Conservation (phyloP, 35 echinoderm and acorn worm species). For the Ophiothrix spiculata region DNA sequence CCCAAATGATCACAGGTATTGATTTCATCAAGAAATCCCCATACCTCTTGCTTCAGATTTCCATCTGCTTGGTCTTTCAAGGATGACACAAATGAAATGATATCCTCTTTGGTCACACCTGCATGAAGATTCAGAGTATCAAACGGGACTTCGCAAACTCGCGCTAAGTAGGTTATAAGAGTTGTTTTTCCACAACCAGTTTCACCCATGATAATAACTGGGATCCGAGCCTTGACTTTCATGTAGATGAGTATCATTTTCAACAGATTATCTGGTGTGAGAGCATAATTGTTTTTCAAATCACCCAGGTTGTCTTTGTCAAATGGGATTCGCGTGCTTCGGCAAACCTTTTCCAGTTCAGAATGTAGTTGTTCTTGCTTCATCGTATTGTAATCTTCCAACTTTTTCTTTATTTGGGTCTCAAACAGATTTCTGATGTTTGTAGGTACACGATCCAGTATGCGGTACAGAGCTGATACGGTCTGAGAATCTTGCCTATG, state of each 20-base stretch:
- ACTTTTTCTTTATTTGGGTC: constrained; percentile 18
- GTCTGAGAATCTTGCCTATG: constrained; percentile 36
- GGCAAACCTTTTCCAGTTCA: constrained; percentile 9
- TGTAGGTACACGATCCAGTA: constrained; percentile 10
- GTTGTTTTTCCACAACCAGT: constrained; percentile 48
- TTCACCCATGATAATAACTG: constrained; percentile 49
- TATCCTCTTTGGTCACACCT: neutral
- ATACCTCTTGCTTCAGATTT: constrained; percentile 19
- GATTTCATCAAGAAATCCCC: constrained; percentile 46
- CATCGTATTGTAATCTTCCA: constrained; percentile 21
- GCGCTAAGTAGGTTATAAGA: constrained; percentile 30
- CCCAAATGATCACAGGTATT: constrained; percentile 46
- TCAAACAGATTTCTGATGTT: constrained; percentile 33
- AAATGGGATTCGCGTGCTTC: constrained; percentile 21
- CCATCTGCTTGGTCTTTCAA: neutral
- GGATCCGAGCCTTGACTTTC: constrained; percentile 30
- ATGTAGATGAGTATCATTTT: constrained; percentile 44
- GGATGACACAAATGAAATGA: constrained; percentile 5
- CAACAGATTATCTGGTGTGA: constrained; percentile 40
- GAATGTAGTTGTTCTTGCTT: constrained; percentile 19
- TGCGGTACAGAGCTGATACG: constrained; percentile 27
- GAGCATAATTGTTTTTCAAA: constrained; percentile 14
- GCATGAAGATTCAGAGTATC: constrained; percentile 40
- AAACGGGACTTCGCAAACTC: constrained; percentile 29
- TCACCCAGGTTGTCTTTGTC: neutral